Evolutionary conservation across 2,888 invertebrate species (phyloP), one percentile per base, ranked within the genome.

Genomic region (Pharmacophagus antenor): DNA sequence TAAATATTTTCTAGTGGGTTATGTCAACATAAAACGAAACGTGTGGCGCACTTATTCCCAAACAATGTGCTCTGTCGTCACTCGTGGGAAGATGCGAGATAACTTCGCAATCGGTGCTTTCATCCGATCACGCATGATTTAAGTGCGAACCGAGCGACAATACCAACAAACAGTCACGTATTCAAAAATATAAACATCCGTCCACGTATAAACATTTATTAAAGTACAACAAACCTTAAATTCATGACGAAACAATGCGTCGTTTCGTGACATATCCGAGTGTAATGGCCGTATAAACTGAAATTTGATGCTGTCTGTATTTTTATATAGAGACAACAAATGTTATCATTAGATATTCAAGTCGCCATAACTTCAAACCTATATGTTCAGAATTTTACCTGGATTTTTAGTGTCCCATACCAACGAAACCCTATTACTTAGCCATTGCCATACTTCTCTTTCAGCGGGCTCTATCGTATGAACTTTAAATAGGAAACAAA

Each of bases 101-200:
- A 85, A 74, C 71, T 64, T 70, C 69, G 76, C 79, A 80, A 80
- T 82, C 78, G 81, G 81, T 78, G 83, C 85, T 86, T 88, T 88
- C 87, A 84, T 84, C 83, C 73, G 75, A 86, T 81, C 82, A 84
- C 80, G 83, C 82, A 80, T 87, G 85, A 87, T 87, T 83, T 83
- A 86, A 83, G 81, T 84, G 87, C 73, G 85, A 85, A 84, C 75
- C 70, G 62, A 62, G 74, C 72, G 77, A 85, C 84, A 87, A 84
- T 81, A 73, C 72, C 70, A 74, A 70, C 70, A 72, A 71, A 73
- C 69, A 69, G 71, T 75, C 73, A 69, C 70, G 69, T 68, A 66
- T 63, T 68, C 59, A 65, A 67, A 59, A 70, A 67, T 56, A 50
- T 54, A 57, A 50, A 58, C 56, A 58, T 48, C 25, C 41, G 37